Evolutionary conservation across 1,140 invertebrate genomes (phyloP).

Genomic region (Sarcophaga bullata): DNA sequence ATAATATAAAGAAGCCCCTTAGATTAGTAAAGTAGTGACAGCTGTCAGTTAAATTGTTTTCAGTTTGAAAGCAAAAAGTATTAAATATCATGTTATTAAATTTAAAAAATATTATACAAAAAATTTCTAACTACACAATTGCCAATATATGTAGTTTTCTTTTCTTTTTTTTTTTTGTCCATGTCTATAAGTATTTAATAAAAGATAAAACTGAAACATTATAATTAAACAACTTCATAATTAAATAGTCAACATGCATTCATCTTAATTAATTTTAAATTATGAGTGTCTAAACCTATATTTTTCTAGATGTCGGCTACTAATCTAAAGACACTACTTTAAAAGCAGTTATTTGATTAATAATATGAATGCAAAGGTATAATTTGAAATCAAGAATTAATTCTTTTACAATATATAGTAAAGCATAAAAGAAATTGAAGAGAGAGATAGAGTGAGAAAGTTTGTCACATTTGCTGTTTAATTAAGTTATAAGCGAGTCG

Average conservation of each 20-base stretch:
- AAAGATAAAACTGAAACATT: constrained; percentile 4
- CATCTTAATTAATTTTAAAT: background rate
- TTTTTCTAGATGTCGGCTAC: no score
- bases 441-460: no score
- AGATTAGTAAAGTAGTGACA: constrained; percentile 29
- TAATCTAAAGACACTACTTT: no score
- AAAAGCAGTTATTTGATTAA: no score
- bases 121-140: constrained; percentile 21
- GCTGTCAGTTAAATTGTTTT: constrained; percentile 26
- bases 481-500: background rate
- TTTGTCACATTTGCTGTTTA: no score
- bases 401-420: no score
- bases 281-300: no score
- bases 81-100: constrained; percentile 24
- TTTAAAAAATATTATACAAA: constrained; percentile 9
- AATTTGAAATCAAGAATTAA: no score
- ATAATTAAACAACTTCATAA: constrained; percentile 12
- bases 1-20: background rate
- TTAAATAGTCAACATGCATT: constrained; percentile 18
- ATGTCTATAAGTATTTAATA: constrained; percentile 12
- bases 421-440: no score
- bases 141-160: background rate
- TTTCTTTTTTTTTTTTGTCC: background rate
- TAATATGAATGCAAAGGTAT: no score
- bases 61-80: background rate